Evolutionary conservation across 2,888 invertebrate genomes (phyloP).

Genomic region (Elysia crispata): DNA sequence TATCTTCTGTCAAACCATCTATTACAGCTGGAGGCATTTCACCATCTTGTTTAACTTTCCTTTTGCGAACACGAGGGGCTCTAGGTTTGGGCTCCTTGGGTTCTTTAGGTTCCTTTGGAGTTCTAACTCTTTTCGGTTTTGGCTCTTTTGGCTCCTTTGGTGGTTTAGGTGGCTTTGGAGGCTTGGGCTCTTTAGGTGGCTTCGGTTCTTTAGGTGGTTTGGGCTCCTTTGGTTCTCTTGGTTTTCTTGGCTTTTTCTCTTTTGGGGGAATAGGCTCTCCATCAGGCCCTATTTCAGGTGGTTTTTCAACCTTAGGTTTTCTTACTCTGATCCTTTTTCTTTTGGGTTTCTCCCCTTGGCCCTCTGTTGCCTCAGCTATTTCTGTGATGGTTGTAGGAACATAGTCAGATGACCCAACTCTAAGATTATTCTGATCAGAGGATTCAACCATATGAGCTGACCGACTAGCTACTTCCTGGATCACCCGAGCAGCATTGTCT

Average conservation of each 20-base stretch:
- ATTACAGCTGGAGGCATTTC: slow-evolving; percentile 25
- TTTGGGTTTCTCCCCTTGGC: slow-evolving; percentile 58
- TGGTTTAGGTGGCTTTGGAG: slow-evolving; percentile 54
- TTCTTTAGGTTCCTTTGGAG: slow-evolving; percentile 54
- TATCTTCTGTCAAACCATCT: slow-evolving; percentile 3
- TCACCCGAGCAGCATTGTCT: slow-evolving; percentile 68
- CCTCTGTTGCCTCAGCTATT: slow-evolving; percentile 54
- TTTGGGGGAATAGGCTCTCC: slow-evolving; percentile 49
- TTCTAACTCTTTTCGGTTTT: slow-evolving; percentile 21
- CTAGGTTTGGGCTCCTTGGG: slow-evolving; percentile 53
- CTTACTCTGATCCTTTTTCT: slow-evolving; percentile 54
- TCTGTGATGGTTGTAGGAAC: slow-evolving; percentile 64
- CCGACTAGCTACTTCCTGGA: neutral
- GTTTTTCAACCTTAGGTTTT: slow-evolving; percentile 53
- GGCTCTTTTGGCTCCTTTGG: slow-evolving; percentile 52
- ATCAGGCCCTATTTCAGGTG: slow-evolving; percentile 49
- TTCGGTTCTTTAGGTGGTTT: slow-evolving; percentile 56
- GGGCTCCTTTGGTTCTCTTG: slow-evolving; percentile 50
- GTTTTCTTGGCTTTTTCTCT: slow-evolving; percentile 54
- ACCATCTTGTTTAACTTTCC: slow-evolving; percentile 51
- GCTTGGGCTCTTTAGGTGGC: slow-evolving; percentile 57
- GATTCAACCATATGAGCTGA: slow-evolving; percentile 47
- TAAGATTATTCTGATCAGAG: neutral
- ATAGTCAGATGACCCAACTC: slow-evolving; percentile 57
- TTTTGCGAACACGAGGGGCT: slow-evolving; percentile 56